Evolutionary conservation across 2,888 invertebrate genomes (phyloP), one percentile per base, ranked within the genome.

Genomic region (Sinopyrophorus schimmeli): DNA sequence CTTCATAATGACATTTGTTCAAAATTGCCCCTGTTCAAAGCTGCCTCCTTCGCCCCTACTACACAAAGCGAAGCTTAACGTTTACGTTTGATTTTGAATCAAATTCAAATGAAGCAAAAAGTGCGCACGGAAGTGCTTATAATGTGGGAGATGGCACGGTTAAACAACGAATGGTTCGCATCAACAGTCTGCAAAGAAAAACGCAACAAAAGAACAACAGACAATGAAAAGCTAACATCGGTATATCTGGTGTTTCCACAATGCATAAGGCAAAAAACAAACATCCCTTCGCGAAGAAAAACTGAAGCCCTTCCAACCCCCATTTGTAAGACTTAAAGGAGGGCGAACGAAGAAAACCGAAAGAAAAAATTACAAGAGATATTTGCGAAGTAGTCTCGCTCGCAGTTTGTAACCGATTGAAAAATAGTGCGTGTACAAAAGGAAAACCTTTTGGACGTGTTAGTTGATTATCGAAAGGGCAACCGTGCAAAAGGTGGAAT

Each of bases 201-300:
- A 24, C 35, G 23, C 12, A 35, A 35, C 35, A 35, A 35, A 35
- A 32, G 35, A 24, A 35, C 35, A n/a, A n/a, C n/a, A n/a, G n/a
- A 35, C 35, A 23, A 35, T 35, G 35, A 35, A 35, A 35, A 35
- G 35, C 35, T 35, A 35, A 35, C 35, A 35, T 35, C 18, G 35
- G 23, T n/a, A n/a, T n/a, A 23, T 35, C 35, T 35, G 23, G 21
- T n/a, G n/a, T n/a, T 35, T 35, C 15, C 35, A 35, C 35, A 35
- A 24, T 23, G 24, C 35, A 21, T 23, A 35, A 12, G 18, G 35
- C 24, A 35, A 15, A 35, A 35, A 23, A 35, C 35, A 35, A 35
- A 35, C 24, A 24, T 9, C 9, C 9, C 20, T 32, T 4, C 31
- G 15, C 12, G 17, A 32, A 18, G 18, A 32, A 32, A 32, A 7